Evolutionary conservation across 2,888 invertebrate species (phyloP).

Genomic region (Andrena flavipes): DNA sequence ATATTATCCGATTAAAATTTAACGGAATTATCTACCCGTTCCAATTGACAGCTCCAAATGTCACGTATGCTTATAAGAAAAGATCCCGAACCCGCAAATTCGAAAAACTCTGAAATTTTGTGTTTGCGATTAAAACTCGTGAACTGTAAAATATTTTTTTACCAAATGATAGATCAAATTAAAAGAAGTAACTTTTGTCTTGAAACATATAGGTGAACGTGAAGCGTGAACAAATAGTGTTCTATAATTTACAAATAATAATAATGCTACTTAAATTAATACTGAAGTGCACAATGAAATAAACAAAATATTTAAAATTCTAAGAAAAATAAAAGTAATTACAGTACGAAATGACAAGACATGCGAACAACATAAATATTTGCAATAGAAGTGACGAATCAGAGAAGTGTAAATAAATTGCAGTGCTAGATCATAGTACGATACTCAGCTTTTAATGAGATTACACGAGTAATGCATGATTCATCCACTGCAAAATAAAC

Average conservation of each 20-base stretch:
- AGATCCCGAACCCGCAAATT: too few species aligned
- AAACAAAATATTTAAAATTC: background rate
- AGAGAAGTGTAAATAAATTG: background rate
- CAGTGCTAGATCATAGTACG: background rate
- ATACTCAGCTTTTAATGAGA: constrained; percentile 63
- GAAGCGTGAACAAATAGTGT: background rate
- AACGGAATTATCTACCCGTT: too few species aligned
- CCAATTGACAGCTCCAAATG: background rate
- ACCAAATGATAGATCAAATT: too few species aligned
- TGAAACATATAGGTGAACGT: background rate
- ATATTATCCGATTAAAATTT: too few species aligned
- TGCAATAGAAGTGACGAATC: background rate
- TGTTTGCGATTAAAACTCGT: too few species aligned
- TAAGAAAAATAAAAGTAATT: background rate
- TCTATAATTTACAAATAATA: background rate
- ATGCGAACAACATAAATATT: background rate
- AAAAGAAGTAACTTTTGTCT: too few species aligned
- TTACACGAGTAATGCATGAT: constrained; percentile 54
- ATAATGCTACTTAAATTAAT: background rate
- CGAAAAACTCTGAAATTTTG: too few species aligned
- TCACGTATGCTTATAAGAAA: too few species aligned
- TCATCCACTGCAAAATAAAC: constrained; percentile 46
- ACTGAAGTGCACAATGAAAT: background rate
- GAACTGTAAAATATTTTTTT: too few species aligned
- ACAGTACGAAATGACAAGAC: background rate